A percentile compares a stretch with the other conserved stretches of the same genome.
These are phyloP conservation scores for Montipora cactus DNA, from an alignment of 64 coral and sea anemone genomes.

Conservation along the genomic window DNA sequence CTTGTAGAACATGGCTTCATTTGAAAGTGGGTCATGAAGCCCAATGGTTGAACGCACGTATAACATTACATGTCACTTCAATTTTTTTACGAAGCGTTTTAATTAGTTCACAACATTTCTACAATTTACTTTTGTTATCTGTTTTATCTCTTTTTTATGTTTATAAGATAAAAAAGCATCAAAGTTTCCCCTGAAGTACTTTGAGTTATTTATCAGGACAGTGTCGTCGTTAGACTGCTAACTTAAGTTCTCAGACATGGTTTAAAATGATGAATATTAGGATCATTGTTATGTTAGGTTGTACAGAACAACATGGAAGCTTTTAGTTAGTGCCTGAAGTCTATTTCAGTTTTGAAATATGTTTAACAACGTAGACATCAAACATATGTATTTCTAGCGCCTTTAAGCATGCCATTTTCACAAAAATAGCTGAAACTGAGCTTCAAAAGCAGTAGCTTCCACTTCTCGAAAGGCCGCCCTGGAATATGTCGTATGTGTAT, in stretches of 20 bases:
- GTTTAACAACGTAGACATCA: not conserved
- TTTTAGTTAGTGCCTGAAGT: not conserved
- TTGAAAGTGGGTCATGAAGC: no score
- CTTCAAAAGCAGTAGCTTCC: not conserved
- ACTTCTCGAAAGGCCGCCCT: not conserved
- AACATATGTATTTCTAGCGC: not conserved
- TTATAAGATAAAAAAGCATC: conserved; percentile 20
- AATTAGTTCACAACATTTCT: conserved; percentile 1
- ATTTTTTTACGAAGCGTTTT: not conserved
- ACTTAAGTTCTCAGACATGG: not conserved
- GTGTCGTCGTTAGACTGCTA: not conserved
- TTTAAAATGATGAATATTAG: no score
- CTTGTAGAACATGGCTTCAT: no score
- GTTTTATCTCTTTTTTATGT: not conserved
- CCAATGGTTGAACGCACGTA: no score
- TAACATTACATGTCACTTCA: no score
- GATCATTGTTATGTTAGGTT: not conserved
- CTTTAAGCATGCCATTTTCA: not conserved
- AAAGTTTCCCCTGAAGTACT: not conserved
- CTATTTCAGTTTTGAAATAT: not conserved
- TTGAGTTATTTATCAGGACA: not conserved
- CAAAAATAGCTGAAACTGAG: not conserved
- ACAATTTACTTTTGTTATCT: not conserved
- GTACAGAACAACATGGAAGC: not conserved
- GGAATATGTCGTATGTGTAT: no score